phyloP scores from a whole-genome alignment of 2,113 vertebrate genomes.

The Leucoraja erinaceus region DNA sequence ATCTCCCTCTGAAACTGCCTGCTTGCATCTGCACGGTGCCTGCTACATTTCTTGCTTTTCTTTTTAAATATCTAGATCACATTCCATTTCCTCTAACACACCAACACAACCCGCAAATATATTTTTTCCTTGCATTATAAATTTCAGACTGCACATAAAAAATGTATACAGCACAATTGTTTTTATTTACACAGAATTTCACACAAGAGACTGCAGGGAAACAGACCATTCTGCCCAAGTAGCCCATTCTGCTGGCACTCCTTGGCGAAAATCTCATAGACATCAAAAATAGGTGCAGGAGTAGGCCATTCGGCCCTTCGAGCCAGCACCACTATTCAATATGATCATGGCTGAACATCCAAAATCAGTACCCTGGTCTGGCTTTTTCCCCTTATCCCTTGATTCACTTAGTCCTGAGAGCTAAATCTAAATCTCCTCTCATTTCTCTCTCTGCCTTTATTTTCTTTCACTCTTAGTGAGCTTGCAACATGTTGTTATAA shows the following conservation, averaged over 20 bases:
- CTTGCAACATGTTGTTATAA: not conserved
- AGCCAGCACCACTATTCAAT: no score
- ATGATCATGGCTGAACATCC: no score
- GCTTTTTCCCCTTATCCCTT: no score
- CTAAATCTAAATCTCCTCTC: not conserved
- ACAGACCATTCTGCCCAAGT: not conserved
- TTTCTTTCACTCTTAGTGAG: not conserved
- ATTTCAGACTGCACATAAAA: not conserved
- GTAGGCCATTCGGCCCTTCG: no score
- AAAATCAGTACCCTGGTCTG: no score
- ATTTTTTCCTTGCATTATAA: not conserved
- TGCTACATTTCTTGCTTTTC: not conserved
- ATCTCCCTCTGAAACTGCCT: not conserved
- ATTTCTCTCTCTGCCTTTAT: not conserved
- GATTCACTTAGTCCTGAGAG: no score
- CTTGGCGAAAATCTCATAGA: not conserved
- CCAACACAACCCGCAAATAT: not conserved
- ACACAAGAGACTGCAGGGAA: not conserved
- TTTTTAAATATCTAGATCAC: not conserved
- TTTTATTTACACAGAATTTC: not conserved
- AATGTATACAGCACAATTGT: not conserved
- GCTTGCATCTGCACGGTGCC: not conserved
- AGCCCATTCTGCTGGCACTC: not conserved
- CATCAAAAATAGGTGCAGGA: no score
- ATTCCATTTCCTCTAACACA: not conserved